Percentiles rank a stretch among this genome's conserved stretches.
phyloP scores from a whole-genome alignment of 2,113 vertebrate species.

The Atrichornis clamosus region DNA sequence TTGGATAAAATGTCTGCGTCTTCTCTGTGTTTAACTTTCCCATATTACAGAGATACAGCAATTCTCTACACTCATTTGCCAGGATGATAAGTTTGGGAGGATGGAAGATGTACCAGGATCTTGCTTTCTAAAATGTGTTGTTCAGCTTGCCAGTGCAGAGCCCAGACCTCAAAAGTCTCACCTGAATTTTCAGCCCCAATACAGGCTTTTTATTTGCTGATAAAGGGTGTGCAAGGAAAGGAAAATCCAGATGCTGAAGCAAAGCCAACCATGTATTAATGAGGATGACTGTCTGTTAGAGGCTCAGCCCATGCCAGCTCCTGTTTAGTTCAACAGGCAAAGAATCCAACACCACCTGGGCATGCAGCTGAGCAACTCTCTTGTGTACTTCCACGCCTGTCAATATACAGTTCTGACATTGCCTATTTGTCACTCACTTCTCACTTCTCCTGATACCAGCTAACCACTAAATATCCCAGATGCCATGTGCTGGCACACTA shows the following conservation, averaged over 20 bases:
- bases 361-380: background rate
- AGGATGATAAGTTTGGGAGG: background rate
- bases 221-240: background rate
- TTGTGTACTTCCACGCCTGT: background rate
- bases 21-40: background rate
- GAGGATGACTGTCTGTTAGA: background rate
- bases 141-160: background rate
- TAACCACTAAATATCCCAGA: background rate
- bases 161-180: background rate
- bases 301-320: background rate
- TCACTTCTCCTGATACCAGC: background rate
- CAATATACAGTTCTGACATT: background rate
- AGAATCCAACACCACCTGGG: background rate
- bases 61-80: background rate
- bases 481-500: rapidly evolving
- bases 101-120: background rate
- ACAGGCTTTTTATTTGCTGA: background rate
- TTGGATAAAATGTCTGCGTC: background rate
- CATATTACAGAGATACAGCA: background rate
- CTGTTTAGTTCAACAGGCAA: background rate
- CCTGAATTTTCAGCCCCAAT: background rate
- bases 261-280: background rate
- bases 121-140: background rate
- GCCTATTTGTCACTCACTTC: background rate
- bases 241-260: background rate